Evolutionary conservation across 2,888 invertebrate species (phyloP).

Genomic region (Morinoia aosen): DNA sequence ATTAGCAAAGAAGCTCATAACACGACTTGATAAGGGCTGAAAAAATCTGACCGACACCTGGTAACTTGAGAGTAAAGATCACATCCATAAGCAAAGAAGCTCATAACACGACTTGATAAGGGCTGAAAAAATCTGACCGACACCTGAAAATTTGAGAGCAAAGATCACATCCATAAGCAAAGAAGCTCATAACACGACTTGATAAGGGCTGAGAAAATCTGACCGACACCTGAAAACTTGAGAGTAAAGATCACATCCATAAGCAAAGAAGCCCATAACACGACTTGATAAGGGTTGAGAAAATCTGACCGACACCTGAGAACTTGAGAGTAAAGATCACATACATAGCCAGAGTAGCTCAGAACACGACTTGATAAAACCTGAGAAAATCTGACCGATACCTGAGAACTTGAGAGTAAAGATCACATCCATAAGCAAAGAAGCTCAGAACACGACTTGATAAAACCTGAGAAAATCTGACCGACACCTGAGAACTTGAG

Average conservation of each 20-base stretch:
- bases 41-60: neutral
- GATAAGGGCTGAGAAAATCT: neutral
- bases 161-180: neutral
- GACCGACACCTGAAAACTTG: neutral
- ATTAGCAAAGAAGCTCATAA: neutral
- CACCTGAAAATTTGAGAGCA: neutral
- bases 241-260: too few relatives aligned
- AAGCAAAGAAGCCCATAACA: too few relatives aligned
- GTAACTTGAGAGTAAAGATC: neutral
- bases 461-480: neutral
- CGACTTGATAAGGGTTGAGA: too few relatives aligned
- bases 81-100: neutral
- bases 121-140: neutral
- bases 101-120: neutral
- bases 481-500: neutral
- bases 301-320: too few relatives aligned
- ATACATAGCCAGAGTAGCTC: too few relatives aligned
- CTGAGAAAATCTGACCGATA: too few relatives aligned
- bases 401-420: too few relatives aligned
- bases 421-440: neutral
- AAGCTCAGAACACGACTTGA: neutral
- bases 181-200: neutral
- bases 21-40: neutral
- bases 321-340: too few relatives aligned
- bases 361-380: too few relatives aligned